These are phyloP conservation scores for Clarias macrocephalus DNA, from an alignment of 2,113 vertebrate genomes.

Conservation along the genomic window DNA sequence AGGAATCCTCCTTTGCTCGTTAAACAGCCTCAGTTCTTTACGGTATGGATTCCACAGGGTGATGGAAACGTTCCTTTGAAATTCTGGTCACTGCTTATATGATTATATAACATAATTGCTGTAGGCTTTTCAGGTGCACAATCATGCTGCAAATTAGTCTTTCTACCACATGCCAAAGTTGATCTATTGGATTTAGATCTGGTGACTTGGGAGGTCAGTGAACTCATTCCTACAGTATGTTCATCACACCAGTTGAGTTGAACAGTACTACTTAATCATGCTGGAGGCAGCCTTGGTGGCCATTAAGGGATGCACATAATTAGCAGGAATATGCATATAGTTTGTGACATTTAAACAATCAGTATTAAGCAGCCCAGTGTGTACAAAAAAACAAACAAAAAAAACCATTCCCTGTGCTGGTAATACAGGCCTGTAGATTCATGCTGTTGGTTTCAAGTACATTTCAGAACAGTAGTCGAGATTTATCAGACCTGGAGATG, in stretches of 20 bases:
- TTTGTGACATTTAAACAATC: not conserved
- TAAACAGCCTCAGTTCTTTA: not conserved
- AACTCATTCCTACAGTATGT: not conserved
- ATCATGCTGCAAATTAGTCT: no score
- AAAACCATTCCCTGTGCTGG: not conserved
- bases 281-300: not conserved
- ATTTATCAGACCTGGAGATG: not conserved
- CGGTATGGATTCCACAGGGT: not conserved
- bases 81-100: not conserved
- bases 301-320: not conserved
- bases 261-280: not conserved
- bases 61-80: not conserved
- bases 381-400: not conserved
- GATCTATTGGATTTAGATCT: not conserved
- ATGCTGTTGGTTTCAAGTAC: not conserved
- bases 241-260: not conserved
- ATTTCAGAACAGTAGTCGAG: not conserved
- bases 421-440: not conserved
- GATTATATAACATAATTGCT: not conserved
- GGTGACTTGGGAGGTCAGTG: not conserved
- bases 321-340: not conserved
- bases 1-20: not conserved
- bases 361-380: not conserved
- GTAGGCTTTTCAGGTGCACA: not conserved
- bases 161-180: not conserved